Conservation (phyloP, 2,888 invertebrate species). For the Cephus rjabovi region DNA sequence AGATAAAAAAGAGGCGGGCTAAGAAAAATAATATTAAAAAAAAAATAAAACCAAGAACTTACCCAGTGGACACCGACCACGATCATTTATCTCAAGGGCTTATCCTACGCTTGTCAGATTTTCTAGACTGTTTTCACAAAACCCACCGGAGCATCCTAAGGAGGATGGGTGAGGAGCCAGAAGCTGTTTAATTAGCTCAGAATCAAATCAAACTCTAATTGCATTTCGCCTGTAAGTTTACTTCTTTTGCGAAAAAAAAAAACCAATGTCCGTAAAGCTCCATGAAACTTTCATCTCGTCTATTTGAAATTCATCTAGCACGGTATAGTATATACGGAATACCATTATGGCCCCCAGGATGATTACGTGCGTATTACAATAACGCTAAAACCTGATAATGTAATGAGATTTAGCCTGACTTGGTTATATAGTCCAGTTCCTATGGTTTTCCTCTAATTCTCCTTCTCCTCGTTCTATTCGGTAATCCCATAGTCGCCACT, state of each 20-base stretch:
- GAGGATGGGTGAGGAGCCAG: conserved; percentile 14
- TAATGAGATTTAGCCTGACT: background rate
- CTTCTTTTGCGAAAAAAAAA: background rate
- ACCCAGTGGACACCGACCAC: background rate
- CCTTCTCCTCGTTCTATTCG: background rate
- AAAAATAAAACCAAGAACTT: background rate
- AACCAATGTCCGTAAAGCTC: background rate
- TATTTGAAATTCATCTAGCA: background rate
- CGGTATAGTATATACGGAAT: background rate
- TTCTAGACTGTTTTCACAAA: background rate
- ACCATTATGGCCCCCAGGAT: background rate
- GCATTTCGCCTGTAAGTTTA: background rate
- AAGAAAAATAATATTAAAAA: background rate
- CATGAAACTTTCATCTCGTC: background rate
- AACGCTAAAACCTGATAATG: background rate
- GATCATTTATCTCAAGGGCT: background rate
- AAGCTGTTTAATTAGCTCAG: conserved; percentile 36
- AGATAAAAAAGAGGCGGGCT: background rate
- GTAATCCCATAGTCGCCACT: background rate
- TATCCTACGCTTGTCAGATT: background rate
- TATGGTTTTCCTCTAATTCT: background rate
- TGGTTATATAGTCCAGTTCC: background rate
- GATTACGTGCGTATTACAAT: background rate
- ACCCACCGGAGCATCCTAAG: background rate
- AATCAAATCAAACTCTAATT: conserved; percentile 30